Evolutionary conservation across 2,888 invertebrate genomes (phyloP).

Genomic region (Criorhina ranunculi): DNA sequence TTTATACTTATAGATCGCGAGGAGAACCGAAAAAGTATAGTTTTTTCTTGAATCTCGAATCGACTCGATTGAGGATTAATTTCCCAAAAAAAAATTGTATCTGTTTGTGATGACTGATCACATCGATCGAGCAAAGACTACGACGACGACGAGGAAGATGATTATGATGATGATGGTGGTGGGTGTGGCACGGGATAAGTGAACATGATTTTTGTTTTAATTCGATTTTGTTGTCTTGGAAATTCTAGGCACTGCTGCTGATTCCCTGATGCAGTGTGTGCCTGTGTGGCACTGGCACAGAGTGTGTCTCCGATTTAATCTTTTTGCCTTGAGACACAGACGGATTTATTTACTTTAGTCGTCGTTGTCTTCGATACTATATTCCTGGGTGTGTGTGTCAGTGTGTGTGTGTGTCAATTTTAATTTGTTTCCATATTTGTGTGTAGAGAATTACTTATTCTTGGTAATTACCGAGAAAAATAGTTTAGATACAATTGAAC

Average conservation of each 20-base stretch:
- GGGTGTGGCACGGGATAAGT: slow-evolving; percentile 76
- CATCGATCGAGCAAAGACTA: slow-evolving; percentile 66
- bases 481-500: slow-evolving; percentile 74
- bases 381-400: slow-evolving; percentile 37
- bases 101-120: slow-evolving; percentile 73
- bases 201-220: slow-evolving; percentile 76
- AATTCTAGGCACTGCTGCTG: slow-evolving; percentile 62
- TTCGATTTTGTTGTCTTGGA: slow-evolving; percentile 60
- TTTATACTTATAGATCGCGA: slow-evolving; percentile 20
- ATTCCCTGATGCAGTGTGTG: slow-evolving; percentile 40
- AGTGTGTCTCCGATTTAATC: slow-evolving; percentile 71
- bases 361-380: slow-evolving; percentile 43
- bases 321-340: slow-evolving; percentile 56
- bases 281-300: slow-evolving; percentile 33
- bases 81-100: slow-evolving; percentile 62
- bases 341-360: slow-evolving; percentile 69
- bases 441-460: slow-evolving; percentile 58
- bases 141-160: slow-evolving; percentile 8
- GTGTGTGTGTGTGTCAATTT: slow-evolving; percentile 33
- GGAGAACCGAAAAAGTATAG: slow-evolving; percentile 16
- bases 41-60: slow-evolving; percentile 27
- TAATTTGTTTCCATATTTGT: slow-evolving; percentile 61
- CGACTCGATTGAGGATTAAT: slow-evolving; percentile 65
- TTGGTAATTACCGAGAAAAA: slow-evolving; percentile 73
- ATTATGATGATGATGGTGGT: slow-evolving; percentile 55